Percentiles rank a stretch among this genome's conserved stretches.
Conservation (phyloP, 2,888 invertebrate species). For the Agrilus mali region DNA sequence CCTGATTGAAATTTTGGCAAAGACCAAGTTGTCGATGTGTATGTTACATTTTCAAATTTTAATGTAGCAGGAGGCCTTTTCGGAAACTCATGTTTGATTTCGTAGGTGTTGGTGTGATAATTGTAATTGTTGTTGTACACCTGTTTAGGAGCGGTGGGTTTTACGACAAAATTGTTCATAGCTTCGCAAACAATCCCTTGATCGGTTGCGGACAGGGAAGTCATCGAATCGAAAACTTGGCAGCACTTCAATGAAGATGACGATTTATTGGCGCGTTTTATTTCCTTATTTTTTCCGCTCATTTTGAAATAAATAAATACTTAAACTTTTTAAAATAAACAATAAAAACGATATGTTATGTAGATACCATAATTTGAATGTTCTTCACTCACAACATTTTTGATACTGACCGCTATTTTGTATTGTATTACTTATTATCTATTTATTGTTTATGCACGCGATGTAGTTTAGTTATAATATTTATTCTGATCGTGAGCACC, state of each 20-base stretch:
- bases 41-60: constrained; percentile 55
- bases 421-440: no score
- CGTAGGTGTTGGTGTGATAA: constrained; percentile 11
- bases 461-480: no score
- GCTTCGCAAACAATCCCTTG: constrained; percentile 19
- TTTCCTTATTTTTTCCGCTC: no score
- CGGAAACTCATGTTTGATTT: constrained; percentile 36
- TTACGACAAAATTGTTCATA: constrained; percentile 17
- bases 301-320: no score
- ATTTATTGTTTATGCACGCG: no score
- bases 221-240: constrained; percentile 24
- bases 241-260: constrained; percentile 23
- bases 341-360: no score
- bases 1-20: constrained; percentile 24
- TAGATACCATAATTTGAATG: no score
- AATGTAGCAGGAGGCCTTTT: constrained; percentile 52
- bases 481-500: no score
- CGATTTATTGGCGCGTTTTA: no score
- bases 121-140: constrained; percentile 20
- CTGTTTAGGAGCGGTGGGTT: constrained; percentile 9
- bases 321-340: no score
- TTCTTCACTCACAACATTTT: no score
- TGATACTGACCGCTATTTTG: no score
- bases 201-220: constrained; percentile 18
- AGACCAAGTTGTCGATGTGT: constrained; percentile 40